phyloP scores from a whole-genome alignment of 1,140 invertebrate species.

The Nephila pilipes region DNA sequence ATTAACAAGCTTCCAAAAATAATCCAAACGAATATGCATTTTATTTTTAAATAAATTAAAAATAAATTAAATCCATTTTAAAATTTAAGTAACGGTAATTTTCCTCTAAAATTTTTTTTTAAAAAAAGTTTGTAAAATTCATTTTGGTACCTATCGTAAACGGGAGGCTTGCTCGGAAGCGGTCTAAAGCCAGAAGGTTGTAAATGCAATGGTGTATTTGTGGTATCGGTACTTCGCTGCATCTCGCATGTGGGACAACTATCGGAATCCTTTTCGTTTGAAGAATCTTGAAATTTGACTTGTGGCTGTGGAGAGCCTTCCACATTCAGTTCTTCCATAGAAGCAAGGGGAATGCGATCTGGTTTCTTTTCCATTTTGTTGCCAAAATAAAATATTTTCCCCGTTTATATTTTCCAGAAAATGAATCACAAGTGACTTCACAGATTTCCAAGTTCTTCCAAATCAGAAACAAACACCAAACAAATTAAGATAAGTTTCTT shows the following conservation, averaged over 20 bases:
- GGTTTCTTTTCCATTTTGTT: constrained; percentile 45
- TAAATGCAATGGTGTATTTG: not conserved
- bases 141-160: constrained; percentile 29
- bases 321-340: constrained; percentile 79
- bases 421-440: not conserved
- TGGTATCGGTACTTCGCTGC: not conserved
- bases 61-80: too few relatives aligned
- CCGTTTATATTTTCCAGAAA: not conserved
- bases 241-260: constrained; percentile 23
- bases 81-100: too few relatives aligned
- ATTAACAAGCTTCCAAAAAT: too few relatives aligned
- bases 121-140: not conserved
- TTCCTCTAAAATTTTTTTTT: constrained; percentile 6
- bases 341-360: constrained; percentile 78
- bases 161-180: not conserved
- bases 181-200: not conserved
- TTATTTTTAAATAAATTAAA: too few relatives aligned
- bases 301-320: constrained; percentile 78
- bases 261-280: not conserved
- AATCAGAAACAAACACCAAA: not conserved
- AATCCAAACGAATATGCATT: too few relatives aligned
- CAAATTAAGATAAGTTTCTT: not conserved
- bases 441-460: not conserved
- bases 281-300: not conserved
- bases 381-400: not conserved